phyloP scores from a whole-genome alignment of 2,797 vertebrate species.

The Galagoides demidoff region DNA sequence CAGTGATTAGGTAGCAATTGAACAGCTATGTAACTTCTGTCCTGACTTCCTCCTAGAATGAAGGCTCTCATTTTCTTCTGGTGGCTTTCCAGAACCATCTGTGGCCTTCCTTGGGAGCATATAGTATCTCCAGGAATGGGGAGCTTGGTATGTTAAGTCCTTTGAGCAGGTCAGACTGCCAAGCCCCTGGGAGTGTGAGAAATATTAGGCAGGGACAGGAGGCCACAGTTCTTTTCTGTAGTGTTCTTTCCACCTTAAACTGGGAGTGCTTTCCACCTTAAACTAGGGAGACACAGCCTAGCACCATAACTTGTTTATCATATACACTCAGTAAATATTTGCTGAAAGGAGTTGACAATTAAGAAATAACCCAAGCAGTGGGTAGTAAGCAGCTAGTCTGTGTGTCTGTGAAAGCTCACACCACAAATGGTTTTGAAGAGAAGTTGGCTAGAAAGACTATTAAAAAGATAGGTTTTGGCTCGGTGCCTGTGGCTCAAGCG shows the following conservation, averaged over 20 bases:
- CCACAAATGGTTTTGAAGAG: neutral
- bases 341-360: neutral
- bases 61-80: neutral
- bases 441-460: neutral
- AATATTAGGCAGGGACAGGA: neutral
- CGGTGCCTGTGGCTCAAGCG: too few relatives aligned
- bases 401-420: neutral
- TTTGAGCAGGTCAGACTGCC: neutral
- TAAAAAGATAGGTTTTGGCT: neutral
- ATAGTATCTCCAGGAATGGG: neutral
- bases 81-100: neutral
- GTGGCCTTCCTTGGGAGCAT: neutral
- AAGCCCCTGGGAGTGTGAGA: neutral
- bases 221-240: neutral
- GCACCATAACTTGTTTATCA: neutral
- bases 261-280: neutral
- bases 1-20: neutral
- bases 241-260: neutral
- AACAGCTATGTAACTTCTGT: neutral
- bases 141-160: neutral
- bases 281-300: neutral
- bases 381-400: neutral
- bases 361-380: neutral
- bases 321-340: conserved; percentile 14
- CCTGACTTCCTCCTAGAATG: neutral